Evolutionary conservation across 2,797 vertebrate species (phyloP), one percentile per base, ranked within the genome.

Genomic region (Lagocephalus sceleratus): DNA sequence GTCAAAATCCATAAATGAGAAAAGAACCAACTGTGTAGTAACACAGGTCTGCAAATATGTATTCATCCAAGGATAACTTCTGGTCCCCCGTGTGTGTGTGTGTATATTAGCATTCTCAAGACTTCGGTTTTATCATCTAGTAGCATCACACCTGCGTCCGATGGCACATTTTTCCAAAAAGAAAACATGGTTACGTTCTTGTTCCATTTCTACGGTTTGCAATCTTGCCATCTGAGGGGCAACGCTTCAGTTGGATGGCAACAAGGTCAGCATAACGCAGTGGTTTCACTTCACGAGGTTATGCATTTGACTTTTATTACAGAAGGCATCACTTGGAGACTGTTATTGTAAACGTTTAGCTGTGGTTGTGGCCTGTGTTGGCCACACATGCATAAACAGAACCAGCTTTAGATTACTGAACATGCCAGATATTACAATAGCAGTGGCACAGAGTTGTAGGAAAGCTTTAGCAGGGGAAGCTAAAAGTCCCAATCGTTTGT

Each of bases 261-360:
- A 85, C 83, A 73, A 70, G 73, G 82, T 80, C 73, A 69, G 73
- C 59, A 60, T 47, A 48, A 73, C 74, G 81, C 68, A 74, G 73
- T 49, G 63, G 78, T 72, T 82, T 78, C 63, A 54, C 56, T 59
- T 73, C 73, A 49, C 23, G 38, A 53, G 73, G 67, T 52, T 45
- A 59, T 52, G 58, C 25, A 60, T 59, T 78, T 85, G 77, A 81
- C 75, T 74, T 82, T 83, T 81, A 87, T 87, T 81, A 76, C 66
- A 78, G 73, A 72, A 74, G 85, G 66, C 82, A 81, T 83, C 63
- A 52, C 79, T 84, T 73, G 82, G 71, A 82, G 83, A 72, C 75
- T 68, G 68, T 85, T 73, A 82, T 71, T 77, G 80, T 82, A 74
- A 87, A 81, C 65, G 65, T 78, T 83, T 71, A 76, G 81, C 78